Base-by-base conservation (phyloP, 2,797 vertebrate genomes). In the Rhinophrynus dorsalis region DNA sequence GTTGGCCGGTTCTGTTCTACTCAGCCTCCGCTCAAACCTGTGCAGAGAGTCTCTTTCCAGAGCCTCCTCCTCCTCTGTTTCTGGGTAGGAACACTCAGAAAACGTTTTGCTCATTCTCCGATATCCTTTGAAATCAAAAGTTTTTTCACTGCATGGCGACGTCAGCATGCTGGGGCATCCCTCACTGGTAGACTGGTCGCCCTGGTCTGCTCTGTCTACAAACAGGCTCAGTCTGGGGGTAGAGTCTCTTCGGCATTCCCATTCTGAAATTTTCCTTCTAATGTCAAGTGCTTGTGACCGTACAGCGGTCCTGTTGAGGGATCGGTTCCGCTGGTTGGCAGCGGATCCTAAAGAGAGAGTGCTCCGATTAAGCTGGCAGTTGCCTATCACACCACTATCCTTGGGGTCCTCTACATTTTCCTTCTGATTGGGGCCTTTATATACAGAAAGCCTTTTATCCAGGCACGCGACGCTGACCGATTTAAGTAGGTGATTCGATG, bases 71-170 rank as follows among this genome's bases (percentile, higher is more conserved):
- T 98, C 96, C 85, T 97, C 95, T 0, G 92, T 96, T 84, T 94
- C 95, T 0, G 95, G 93, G 82, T 95, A 98, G 72, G 95, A 98
- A 76, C 96, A 98, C 86, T 98, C 96, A 0, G 96, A 98, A 88
- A 97, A 97, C 0, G 97, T 96, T 38, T 93, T 93, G 86, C 96
- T 98, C 95, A 96, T 98, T 81, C 96, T 98, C 82, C 94, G 92
- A 76, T 91, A 84, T 61, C 91, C 92, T 86, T 94, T 98, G 77
- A 97, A 96, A 81, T 98, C 96, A 35, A 98, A 98, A 0, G 94
- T 91, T 83, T 96, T 97, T 68, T 98, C 96, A 0, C 94, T 94
- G 79, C 96, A 96, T 56, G 97, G 95, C 74, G 96, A 97, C 2
- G 96, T 91, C 74, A 93, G 86, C 79, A 96, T 84, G 0, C 94